These are phyloP conservation scores for Mionectes macconnelli DNA, from an alignment of 2,113 vertebrate species.

Conservation along the genomic window DNA sequence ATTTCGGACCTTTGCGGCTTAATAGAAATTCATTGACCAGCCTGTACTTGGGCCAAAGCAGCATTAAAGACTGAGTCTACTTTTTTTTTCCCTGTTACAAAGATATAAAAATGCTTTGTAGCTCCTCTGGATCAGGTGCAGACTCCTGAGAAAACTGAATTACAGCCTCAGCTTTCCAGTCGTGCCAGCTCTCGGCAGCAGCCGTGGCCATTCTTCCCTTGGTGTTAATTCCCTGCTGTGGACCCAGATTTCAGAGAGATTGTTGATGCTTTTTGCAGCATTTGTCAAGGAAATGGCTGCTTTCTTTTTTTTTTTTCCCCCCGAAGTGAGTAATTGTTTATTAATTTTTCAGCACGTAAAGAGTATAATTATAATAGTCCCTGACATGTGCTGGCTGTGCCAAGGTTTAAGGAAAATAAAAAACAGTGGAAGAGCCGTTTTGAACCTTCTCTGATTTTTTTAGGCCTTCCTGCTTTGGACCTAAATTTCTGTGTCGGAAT, in stretches of 20 bases:
- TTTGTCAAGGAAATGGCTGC: slow-evolving; percentile 42
- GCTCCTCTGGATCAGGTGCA: neutral
- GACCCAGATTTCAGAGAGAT: neutral
- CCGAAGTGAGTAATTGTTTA: slow-evolving; percentile 61
- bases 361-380: slow-evolving; percentile 64
- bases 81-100: neutral
- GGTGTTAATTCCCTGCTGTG: neutral
- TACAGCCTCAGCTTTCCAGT: neutral
- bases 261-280: slow-evolving; percentile 11
- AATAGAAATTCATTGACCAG: neutral
- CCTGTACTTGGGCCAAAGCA: neutral
- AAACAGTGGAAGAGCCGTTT: neutral
- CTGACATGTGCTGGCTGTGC: slow-evolving; percentile 60
- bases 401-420: slow-evolving; percentile 45
- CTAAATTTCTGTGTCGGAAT: neutral
- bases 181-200: neutral
- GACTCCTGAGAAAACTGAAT: neutral
- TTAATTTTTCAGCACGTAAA: slow-evolving; percentile 68
- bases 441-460: neutral
- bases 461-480: neutral
- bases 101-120: neutral
- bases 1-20: neutral
- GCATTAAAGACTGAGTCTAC: neutral
- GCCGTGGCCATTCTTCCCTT: neutral
- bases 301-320: neutral